These are phyloP conservation scores for Auanema sp. DNA, from an alignment of 2,888 invertebrate genomes.

Conservation along the genomic window DNA sequence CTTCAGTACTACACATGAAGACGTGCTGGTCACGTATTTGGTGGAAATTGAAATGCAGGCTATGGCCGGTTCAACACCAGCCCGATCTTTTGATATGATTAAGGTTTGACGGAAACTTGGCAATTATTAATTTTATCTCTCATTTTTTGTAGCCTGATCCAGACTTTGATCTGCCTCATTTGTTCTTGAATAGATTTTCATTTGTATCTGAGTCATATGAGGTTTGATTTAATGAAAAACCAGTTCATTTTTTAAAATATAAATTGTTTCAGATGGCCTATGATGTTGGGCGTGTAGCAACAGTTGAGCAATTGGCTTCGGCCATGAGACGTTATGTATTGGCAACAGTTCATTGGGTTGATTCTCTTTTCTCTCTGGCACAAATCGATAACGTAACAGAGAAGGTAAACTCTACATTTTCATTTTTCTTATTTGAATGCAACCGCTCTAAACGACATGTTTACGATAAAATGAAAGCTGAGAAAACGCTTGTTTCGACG, in stretches of 20 bases:
- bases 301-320: constrained; percentile 53
- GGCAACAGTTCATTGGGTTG: constrained; percentile 58
- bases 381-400: constrained; percentile 39
- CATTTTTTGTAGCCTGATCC: constrained; percentile 36
- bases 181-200: constrained; percentile 46
- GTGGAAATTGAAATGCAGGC: constrained; percentile 52
- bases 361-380: constrained; percentile 53
- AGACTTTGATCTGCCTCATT: constrained; percentile 45
- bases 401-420: constrained; percentile 45
- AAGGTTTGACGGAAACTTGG: background rate
- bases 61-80: background rate
- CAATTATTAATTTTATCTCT: background rate
- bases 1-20: constrained; percentile 39
- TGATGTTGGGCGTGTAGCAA: constrained; percentile 44
- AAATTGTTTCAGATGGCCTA: constrained; percentile 43
- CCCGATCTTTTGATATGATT: background rate
- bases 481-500: too few species aligned
- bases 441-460: too few species aligned
- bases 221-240: constrained; percentile 16
- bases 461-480: too few species aligned
- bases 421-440: too few species aligned
- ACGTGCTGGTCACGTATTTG: constrained; percentile 46
- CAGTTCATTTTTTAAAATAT: background rate
- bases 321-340: constrained; percentile 56
- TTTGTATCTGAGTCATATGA: constrained; percentile 33